A percentile compares a stretch with the other conserved stretches of the same genome.
Evolutionary conservation across 2,797 vertebrate species (phyloP).

Genomic region (Sylvia borin): DNA sequence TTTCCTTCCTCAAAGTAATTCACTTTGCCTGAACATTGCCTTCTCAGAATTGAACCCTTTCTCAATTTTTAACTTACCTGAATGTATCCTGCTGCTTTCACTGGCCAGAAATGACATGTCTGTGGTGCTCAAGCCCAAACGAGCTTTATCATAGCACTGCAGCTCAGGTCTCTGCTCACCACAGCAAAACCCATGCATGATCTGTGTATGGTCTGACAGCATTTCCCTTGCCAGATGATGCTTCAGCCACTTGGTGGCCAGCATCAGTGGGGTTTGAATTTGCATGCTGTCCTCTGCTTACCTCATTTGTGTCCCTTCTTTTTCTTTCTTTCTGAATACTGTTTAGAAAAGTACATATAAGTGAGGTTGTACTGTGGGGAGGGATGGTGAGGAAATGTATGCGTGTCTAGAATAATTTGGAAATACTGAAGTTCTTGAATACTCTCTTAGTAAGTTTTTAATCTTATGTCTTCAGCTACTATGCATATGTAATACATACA

Average conservation of each 20-base stretch:
- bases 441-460: background rate
- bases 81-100: background rate
- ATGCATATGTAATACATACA: background rate
- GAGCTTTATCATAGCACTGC: background rate
- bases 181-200: accelerated
- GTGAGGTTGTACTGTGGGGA: accelerated
- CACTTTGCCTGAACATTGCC: too few species aligned
- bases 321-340: background rate
- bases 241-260: background rate
- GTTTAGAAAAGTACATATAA: background rate
- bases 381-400: accelerated
- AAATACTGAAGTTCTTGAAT: background rate
- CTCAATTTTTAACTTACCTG: background rate
- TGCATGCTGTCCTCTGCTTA: background rate
- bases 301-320: background rate
- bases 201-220: background rate
- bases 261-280: background rate
- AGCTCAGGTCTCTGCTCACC: too few species aligned
- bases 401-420: background rate
- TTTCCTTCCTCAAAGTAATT: background rate
- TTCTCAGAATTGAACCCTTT: background rate
- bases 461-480: background rate
- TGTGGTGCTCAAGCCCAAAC: too few species aligned
- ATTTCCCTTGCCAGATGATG: too few species aligned
- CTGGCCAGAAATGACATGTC: background rate